Percentiles rank a stretch among this genome's conserved stretches.
phyloP scores from a whole-genome alignment of 2,113 vertebrate genomes.

The Phaethon lepturus region DNA sequence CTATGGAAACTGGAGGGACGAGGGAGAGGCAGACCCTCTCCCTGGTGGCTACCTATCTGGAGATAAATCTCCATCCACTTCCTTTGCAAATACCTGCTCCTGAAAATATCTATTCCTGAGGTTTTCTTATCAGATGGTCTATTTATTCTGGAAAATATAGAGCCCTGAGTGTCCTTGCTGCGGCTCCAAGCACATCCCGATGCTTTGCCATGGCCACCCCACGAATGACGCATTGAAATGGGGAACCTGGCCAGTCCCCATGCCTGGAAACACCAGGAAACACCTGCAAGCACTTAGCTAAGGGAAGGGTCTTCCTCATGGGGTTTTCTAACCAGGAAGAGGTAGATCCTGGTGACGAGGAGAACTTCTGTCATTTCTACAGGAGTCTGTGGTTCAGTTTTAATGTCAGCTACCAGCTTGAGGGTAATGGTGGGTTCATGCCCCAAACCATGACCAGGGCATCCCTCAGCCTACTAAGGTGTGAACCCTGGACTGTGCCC shows the following conservation, averaged over 20 bases:
- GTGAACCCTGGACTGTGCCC: not conserved
- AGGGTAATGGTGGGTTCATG: not conserved
- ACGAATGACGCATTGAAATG: not conserved
- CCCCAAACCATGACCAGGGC: not conserved
- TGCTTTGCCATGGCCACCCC: not conserved
- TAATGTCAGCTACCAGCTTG: not conserved
- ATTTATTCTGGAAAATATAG: not conserved
- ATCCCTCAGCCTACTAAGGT: not conserved
- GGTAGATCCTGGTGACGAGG: not conserved
- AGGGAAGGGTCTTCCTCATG: not conserved
- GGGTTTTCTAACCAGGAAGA: not conserved
- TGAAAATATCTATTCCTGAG: not conserved
- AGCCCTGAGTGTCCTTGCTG: not conserved
- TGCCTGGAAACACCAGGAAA: not conserved
- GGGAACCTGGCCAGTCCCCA: not conserved
- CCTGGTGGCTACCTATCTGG: not conserved
- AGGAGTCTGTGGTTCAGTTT: not conserved
- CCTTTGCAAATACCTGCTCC: slow-evolving; percentile 13
- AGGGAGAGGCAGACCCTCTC: not conserved
- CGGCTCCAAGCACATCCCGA: not conserved
- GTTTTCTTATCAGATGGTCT: not conserved
- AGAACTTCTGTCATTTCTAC: not conserved
- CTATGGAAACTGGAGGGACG: not conserved
- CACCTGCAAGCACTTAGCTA: slow-evolving; percentile 2
- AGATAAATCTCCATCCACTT: slow-evolving; percentile 21